These are phyloP conservation scores for Meleagris gallopavo DNA, from an alignment of 2,113 vertebrate species.

Conservation along the genomic window DNA sequence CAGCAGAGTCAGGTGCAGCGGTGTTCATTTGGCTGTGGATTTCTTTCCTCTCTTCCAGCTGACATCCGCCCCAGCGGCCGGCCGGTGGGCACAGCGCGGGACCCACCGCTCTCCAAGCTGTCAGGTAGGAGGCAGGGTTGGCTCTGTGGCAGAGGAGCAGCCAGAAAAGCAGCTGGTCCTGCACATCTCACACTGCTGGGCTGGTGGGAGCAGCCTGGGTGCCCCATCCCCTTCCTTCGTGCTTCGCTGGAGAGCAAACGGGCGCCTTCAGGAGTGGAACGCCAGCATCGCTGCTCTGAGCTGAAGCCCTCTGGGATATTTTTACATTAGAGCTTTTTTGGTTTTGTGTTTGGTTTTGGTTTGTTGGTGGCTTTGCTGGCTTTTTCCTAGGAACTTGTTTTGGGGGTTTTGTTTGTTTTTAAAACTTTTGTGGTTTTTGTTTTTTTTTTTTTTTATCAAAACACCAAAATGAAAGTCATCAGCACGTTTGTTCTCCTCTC, in stretches of 20 bases:
- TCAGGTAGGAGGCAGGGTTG: constrained; percentile 75
- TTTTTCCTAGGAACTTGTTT: neutral
- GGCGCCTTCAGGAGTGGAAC: fast-evolving
- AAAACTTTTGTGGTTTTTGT: fast-evolving
- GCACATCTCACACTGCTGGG: neutral
- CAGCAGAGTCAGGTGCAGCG: fast-evolving
- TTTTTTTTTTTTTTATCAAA: neutral
- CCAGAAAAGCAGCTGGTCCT: neutral
- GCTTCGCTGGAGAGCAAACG: fast-evolving
- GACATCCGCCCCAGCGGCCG: constrained; percentile 91
- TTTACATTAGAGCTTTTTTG: too few relatives aligned
- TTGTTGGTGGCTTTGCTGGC: neutral
- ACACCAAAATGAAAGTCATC: neutral
- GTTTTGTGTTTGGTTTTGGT: neutral
- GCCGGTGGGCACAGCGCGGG: constrained; percentile 88
- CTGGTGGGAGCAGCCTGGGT: fast-evolving
- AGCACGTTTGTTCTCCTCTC: neutral
- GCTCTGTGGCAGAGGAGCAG: neutral
- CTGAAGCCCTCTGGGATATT: fast-evolving
- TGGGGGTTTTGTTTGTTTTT: neutral
- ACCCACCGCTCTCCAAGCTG: constrained; percentile 85
- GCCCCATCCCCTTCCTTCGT: fast-evolving
- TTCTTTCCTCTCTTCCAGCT: constrained; percentile 75
- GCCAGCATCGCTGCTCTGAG: fast-evolving
- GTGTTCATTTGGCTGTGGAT: fast-evolving